Evolutionary conservation across 2,797 vertebrate genomes (phyloP), one percentile per base, ranked within the genome.

Genomic region (Myotis myotis): DNA sequence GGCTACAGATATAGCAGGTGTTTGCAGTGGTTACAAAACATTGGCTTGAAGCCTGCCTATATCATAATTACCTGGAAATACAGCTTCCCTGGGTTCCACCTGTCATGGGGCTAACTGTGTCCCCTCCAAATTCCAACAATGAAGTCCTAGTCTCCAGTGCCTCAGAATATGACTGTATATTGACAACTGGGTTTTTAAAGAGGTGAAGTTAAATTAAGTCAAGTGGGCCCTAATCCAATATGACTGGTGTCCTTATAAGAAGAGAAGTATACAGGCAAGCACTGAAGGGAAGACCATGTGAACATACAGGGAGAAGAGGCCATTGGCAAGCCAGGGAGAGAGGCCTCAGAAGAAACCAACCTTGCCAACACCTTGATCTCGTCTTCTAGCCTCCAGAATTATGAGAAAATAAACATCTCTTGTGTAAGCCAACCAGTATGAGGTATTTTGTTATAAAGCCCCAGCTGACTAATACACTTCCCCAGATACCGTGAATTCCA

Each of bases 1-100:
- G 20, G 55, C 82, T 93, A 47, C n/a, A 33, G 66, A 89, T 83
- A 49, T 4, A 87, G 93, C 94, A 96, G 96, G 96, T 97, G 95
- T 94, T 74, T 87, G 55, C 55, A 12, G n/a, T 33, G 70, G 84
- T 68, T 68, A 89, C 41, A 79, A 62, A 93, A 64, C 71, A 68
- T 49, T 75, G 82, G 17, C 64, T 89, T 28, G 66, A 68, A 44
- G 84, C 49, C 86, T 70, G 23, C 20, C 66, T 94, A 36, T 30
- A 71, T 74, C 74, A 44, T 85, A 74, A 91, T 79, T 70, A 94
- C 72, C 81, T 79, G 62, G 33, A 91, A 86, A 87, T 68, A 78
- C 15, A 91, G 53, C 17, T 91, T 87, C 49, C 81, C 17, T 64
- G 36, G 33, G 51, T 72, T 87, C 51, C 41, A 17, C 4, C 49